Evolutionary conservation across 2,888 invertebrate genomes (phyloP).

Genomic region (Agrilus mali): DNA sequence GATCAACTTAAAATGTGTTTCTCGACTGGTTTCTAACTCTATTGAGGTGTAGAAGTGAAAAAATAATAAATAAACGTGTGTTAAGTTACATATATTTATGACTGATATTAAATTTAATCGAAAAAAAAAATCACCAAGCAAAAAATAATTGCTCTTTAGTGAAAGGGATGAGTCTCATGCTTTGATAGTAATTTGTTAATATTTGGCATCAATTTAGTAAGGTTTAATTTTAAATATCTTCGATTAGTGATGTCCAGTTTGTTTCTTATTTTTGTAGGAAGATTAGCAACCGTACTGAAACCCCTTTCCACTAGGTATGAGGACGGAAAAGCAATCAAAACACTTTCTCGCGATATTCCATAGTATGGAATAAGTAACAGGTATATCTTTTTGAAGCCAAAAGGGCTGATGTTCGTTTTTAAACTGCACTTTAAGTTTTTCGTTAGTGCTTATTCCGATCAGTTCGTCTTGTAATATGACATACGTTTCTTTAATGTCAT

Average conservation of each 20-base stretch:
- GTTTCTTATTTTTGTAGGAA: slow-evolving; percentile 13
- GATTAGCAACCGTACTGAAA: too few relatives aligned
- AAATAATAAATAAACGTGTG: too few relatives aligned
- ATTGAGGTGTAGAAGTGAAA: too few relatives aligned
- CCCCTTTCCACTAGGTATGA: too few relatives aligned
- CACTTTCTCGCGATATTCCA: too few relatives aligned
- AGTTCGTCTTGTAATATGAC: slow-evolving; percentile 16
- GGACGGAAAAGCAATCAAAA: too few relatives aligned
- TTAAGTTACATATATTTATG: too few relatives aligned
- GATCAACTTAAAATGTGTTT: too few relatives aligned
- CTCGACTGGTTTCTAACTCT: slow-evolving; percentile 3
- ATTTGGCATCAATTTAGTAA: slow-evolving; percentile 18
- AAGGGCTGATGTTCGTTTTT: slow-evolving; percentile 17
- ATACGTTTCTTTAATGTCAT: slow-evolving; percentile 12
- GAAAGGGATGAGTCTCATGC: slow-evolving; percentile 16
- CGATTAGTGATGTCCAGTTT: slow-evolving; percentile 13
- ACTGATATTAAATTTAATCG: too few relatives aligned
- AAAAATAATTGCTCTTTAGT: slow-evolving; percentile 15
- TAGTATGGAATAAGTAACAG: slow-evolving; percentile 12
- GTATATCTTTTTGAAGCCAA: slow-evolving; percentile 14
- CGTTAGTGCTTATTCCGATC: slow-evolving; percentile 14
- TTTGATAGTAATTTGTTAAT: slow-evolving; percentile 16
- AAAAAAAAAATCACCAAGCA: slow-evolving; percentile 10
- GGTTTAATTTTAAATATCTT: slow-evolving; percentile 17
- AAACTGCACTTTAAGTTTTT: slow-evolving; percentile 17